phyloP scores from a whole-genome alignment of 64 coral and sea anemone genomes.

The Anthopleura sola region DNA sequence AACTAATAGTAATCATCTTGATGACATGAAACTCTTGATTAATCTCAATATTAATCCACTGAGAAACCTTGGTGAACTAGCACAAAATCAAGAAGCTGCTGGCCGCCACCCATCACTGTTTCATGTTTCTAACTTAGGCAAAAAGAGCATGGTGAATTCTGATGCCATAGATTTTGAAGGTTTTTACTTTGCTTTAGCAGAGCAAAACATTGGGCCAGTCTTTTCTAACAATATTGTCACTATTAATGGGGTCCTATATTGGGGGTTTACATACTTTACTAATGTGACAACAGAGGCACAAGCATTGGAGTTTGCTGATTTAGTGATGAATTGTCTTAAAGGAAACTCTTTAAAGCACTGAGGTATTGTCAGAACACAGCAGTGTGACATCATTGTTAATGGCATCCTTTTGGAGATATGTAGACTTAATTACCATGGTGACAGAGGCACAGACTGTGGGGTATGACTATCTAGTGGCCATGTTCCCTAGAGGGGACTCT shows the following conservation, averaged over 20 bases:
- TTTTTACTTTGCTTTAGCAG: slow-evolving; percentile 51
- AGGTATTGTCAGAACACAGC: neutral
- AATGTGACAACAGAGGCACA: slow-evolving; percentile 40
- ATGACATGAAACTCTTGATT: slow-evolving; percentile 15
- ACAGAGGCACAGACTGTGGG: slow-evolving; percentile 3
- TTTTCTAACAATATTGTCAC: slow-evolving; percentile 59
- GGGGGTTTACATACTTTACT: slow-evolving; percentile 51
- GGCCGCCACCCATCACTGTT: slow-evolving; percentile 37
- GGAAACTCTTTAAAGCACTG: neutral
- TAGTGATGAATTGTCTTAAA: slow-evolving; percentile 38
- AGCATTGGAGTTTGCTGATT: slow-evolving; percentile 33
- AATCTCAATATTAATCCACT: neutral
- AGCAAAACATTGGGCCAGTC: slow-evolving; percentile 56
- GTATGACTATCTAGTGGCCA: slow-evolving; percentile 45
- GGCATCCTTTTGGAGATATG: neutral
- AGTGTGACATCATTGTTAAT: neutral
- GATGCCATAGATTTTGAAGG: slow-evolving; percentile 15
- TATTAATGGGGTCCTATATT: slow-evolving; percentile 34
- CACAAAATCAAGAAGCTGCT: slow-evolving; percentile 35
- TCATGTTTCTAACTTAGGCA: slow-evolving; percentile 46
- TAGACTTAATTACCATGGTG: slow-evolving; percentile 47
- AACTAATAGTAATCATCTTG: neutral
- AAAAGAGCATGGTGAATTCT: slow-evolving; percentile 11
- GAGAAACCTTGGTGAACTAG: neutral
- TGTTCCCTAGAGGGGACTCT: too few relatives aligned